Conservation (phyloP, 2,888 invertebrate species). For the Chironomus riparius region DNA sequence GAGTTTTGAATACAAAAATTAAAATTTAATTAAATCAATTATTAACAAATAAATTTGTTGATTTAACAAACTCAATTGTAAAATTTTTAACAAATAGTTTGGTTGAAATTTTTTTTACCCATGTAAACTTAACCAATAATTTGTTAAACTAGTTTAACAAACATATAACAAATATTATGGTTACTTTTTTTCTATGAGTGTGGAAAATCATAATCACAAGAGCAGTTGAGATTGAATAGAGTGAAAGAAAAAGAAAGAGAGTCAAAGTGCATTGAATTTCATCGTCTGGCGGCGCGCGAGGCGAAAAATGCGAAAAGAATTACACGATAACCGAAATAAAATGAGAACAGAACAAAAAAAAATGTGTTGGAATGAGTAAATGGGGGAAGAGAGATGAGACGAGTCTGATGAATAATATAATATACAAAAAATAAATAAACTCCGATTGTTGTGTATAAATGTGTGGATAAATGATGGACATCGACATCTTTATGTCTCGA, state of each 20-base stretch:
- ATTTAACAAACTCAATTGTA: too few relatives aligned
- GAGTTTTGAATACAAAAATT: too few relatives aligned
- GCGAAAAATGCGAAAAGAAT: slow-evolving; percentile 6
- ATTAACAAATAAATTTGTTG: too few relatives aligned
- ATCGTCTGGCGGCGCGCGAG: slow-evolving; percentile 2
- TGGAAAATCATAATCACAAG: background rate
- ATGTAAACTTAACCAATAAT: too few relatives aligned
- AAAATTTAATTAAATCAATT: too few relatives aligned
- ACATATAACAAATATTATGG: too few relatives aligned
- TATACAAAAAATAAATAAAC: too few relatives aligned
- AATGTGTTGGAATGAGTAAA: background rate
- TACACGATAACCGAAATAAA: slow-evolving; percentile 9
- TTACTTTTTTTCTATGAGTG: too few relatives aligned
- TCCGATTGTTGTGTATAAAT: background rate
- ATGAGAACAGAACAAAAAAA: background rate
- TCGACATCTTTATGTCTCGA: slow-evolving; percentile 18
- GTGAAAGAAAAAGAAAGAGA: background rate
- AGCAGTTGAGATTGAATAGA: background rate
- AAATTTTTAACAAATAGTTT: too few relatives aligned
- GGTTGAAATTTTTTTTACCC: too few relatives aligned
- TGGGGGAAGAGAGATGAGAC: too few relatives aligned
- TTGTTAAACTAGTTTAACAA: too few relatives aligned
- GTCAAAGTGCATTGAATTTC: slow-evolving; percentile 24
- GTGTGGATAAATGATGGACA: slow-evolving; percentile 17
- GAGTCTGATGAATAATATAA: background rate